Evolutionary conservation across 2,113 vertebrate species (phyloP), one percentile per base, ranked within the genome.

Genomic region (Tupaia chinensis): DNA sequence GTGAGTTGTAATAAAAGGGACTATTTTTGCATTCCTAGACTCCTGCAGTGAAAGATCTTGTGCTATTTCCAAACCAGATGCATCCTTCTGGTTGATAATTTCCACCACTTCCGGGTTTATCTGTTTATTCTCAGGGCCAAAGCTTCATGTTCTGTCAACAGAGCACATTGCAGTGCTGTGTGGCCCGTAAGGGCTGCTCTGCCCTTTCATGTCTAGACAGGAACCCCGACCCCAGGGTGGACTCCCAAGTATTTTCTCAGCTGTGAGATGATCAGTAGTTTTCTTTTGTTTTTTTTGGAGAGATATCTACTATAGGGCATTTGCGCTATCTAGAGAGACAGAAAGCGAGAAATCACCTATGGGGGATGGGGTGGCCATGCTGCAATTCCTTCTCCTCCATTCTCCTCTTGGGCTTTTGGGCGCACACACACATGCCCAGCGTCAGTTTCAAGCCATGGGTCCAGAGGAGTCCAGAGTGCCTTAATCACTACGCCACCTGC

Each of bases 61-160:
- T 56, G 27, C 60, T 63, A 3, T 93, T 95, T 95, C 77, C 93
- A 97, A 91, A 29, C 32, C 88, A 91, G 91, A 92, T 89, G 70
- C 89, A 34, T 77, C 73, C 80, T 87, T 74, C 54, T 74, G 66
- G 34, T 74, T 87, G 84, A 78, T 69, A 68, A 65, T 58, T 91
- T 17, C 77, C 3, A 4, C 87, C 16, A 22, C 66, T 80, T 97
- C 79, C 91, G 95, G 96, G 54, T 32, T 76, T 72, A 1, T 3
- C 0, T 16, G 69, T 91, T 92, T 96, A 20, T 96, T 86, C 69
- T 92, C 34, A 63, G 87, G 86, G 63, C 34, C 32, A 13, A 19
- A 82, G 76, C 60, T 78, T 91, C 20, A 0, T 44, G 56, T 19
- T 74, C 44, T 44, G 70, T 72, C 70, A 65, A 19, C 4, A 0